Conservation (phyloP, 2,888 invertebrate species). For the Notodonta dromedarius region DNA sequence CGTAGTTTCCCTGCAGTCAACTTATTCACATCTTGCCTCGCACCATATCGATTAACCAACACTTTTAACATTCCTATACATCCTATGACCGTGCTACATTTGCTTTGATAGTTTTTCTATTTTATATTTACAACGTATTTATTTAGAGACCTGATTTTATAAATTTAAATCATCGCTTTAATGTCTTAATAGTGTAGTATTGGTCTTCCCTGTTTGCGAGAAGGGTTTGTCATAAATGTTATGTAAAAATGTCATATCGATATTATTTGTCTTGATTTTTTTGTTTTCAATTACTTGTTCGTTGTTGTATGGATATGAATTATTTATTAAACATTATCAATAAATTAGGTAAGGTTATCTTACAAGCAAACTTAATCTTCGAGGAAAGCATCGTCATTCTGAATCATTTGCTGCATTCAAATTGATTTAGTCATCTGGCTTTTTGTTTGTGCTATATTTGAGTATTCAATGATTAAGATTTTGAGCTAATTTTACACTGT, state of each 20-base stretch:
- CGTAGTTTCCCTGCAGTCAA: constrained; percentile 79
- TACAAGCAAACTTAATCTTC: neutral
- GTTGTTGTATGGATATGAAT: neutral
- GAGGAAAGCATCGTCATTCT: constrained; percentile 24
- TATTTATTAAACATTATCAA: constrained; percentile 1
- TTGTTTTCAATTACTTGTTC: no score
- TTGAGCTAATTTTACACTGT: no score
- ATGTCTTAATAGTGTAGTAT: no score
- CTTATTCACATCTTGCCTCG: constrained; percentile 68
- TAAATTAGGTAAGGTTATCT: neutral
- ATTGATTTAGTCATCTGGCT: neutral
- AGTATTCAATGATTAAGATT: constrained; percentile 5
- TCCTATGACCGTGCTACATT: constrained; percentile 26
- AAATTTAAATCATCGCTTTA: no score
- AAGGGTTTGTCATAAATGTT: no score
- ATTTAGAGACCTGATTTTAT: neutral
- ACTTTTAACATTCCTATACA: constrained; percentile 53
- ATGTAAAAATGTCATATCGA: no score
- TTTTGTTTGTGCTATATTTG: neutral
- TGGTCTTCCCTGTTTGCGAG: no score
- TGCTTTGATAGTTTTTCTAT: neutral
- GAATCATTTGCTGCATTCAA: constrained; percentile 21
- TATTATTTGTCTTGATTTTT: no score
- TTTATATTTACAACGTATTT: neutral
- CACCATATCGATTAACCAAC: constrained; percentile 76